phyloP scores from a whole-genome alignment of 2,797 vertebrate species.

The Buphagus erythrorhynchus region DNA sequence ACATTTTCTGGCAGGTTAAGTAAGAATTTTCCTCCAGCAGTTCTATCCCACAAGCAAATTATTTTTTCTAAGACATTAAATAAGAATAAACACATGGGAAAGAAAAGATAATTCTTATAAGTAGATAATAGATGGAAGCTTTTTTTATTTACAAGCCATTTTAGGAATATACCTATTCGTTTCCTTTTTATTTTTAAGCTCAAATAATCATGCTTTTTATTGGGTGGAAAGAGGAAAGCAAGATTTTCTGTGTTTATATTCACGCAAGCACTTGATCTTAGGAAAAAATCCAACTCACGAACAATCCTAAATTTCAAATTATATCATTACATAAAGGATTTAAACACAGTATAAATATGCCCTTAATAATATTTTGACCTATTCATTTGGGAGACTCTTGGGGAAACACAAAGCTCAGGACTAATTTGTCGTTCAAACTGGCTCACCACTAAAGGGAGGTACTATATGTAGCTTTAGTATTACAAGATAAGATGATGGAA shows the following conservation, averaged over 20 bases:
- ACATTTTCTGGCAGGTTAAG: not conserved
- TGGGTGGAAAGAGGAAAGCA: not conserved
- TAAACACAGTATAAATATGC: not conserved
- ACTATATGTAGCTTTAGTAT: not conserved
- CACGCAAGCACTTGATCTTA: not conserved
- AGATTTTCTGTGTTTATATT: not conserved
- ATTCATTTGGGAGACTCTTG: not conserved
- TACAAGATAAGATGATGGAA: not conserved
- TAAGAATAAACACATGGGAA: not conserved
- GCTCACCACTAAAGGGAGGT: not conserved
- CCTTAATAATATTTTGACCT: not conserved
- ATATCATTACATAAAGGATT: not conserved
- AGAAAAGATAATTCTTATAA: not conserved
- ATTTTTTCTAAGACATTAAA: not conserved
- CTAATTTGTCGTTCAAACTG: not conserved
- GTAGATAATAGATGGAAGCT: not conserved
- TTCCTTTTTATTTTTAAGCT: not conserved
- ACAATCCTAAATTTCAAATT: not conserved
- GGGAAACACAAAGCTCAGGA: not conserved
- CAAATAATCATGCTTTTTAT: not conserved
- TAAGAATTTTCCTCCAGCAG: not conserved
- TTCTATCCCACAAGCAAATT: not conserved
- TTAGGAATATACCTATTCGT: not conserved
- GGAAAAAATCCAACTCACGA: not conserved
- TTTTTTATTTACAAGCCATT: not conserved